Percentiles rank a stretch among this genome's conserved stretches.
phyloP scores from a whole-genome alignment of 2,113 vertebrate species.

The Ceratotherium simum region DNA sequence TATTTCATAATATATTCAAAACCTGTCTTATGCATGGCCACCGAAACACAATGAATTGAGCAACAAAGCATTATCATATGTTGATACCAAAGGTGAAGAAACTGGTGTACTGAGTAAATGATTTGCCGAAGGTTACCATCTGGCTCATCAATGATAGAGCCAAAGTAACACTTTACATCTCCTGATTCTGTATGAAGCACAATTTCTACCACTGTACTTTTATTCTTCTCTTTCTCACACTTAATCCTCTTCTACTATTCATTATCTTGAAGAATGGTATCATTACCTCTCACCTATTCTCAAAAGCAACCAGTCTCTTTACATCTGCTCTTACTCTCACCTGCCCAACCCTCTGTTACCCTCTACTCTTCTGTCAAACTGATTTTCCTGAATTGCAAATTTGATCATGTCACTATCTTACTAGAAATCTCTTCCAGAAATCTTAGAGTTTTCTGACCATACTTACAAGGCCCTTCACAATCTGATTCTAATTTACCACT shows the following conservation, averaged over 20 bases:
- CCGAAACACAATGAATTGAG: not conserved
- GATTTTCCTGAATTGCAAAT: not conserved
- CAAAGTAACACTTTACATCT: not conserved
- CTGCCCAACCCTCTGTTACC: not conserved
- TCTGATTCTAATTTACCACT: not conserved
- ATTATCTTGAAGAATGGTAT: not conserved
- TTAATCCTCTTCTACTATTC: not conserved
- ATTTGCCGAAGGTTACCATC: not conserved
- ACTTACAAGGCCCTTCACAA: not conserved
- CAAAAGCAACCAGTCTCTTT: not conserved
- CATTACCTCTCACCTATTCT: not conserved
- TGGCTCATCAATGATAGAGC: not conserved
- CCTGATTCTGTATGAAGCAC: not conserved
- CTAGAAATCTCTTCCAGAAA: constrained; percentile 35
- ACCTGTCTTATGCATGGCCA: not conserved
- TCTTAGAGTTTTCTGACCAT: constrained; percentile 22
- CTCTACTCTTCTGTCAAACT: not conserved
- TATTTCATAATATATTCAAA: constrained; percentile 41
- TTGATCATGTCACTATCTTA: not conserved
- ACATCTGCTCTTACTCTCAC: not conserved
- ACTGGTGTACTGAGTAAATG: not conserved
- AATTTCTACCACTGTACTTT: not conserved
- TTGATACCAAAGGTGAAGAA: constrained; percentile 42
- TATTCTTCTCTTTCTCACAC: not conserved
- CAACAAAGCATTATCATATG: not conserved